Evolutionary conservation across 2,888 invertebrate genomes (phyloP), one percentile per base, ranked within the genome.

Genomic region (Magallana nippona): DNA sequence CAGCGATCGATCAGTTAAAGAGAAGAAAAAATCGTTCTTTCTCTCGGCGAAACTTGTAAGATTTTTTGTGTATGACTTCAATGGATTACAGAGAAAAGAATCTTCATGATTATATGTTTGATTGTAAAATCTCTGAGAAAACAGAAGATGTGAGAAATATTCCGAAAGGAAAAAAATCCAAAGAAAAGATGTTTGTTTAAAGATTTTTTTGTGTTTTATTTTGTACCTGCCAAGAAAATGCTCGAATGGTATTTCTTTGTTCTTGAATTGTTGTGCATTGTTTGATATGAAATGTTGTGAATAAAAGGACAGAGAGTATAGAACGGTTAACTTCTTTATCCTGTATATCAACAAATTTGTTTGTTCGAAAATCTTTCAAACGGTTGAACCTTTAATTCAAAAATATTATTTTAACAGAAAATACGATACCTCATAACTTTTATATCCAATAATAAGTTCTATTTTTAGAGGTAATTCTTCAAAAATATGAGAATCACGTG

Each of bases 211-310:
- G 63, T 63, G 22, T 63, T 63, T 27, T 44, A 44, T 44, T 63
- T 63, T 63, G 10, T 22, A 63, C 19, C 63, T 63, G 22, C 19
- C n/a, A 27, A 22, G 63, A 22, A 63, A 22, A 63, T 63, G 13
- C 27, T 22, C 22, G n/a, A n/a, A 15, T 17, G 3, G 19, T 22
- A 13, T 63, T 22, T 13, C 22, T 63, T 44, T 44, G 5, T 44
- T 44, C 44, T 63, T 63, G 63, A 27, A 63, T 63, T 63, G 63
- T 63, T 22, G 63, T 63, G 22, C 27, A 63, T 63, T 63, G 63
- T 19, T 63, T 13, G 19, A 60, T n/a, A 62, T 63, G 11, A 63
- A 22, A 63, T 22, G 3, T 22, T 27, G 63, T 63, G 13, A 27
- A 22, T 11, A 63, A 63, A 63, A 22, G 27, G 13, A 63, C 11